Base-by-base conservation (phyloP, 2,888 invertebrate species). In the Tenthredo notha region DNA sequence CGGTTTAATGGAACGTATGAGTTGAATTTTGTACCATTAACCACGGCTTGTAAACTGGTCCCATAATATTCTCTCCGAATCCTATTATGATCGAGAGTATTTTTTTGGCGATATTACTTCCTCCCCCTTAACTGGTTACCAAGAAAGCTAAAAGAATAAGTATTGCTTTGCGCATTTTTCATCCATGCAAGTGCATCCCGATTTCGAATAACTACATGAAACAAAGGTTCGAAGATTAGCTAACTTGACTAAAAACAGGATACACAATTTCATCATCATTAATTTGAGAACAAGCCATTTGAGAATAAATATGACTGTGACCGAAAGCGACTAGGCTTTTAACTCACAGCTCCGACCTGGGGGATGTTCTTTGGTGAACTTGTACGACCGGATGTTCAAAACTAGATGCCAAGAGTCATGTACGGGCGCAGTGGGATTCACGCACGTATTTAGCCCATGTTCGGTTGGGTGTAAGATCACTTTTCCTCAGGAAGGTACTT, bases 381-480 rank as follows among this genome's bases (percentile, higher is more conserved):
- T 89, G 84, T 33, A 88, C 70, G 18, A 89, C 85, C 40, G 90
- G 88, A 87, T 91, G 87, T 72, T 87, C 88, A 86, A 86, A 86
- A 86, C 84, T 87, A 75, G 82, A 82, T 72, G 37, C 84, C 84
- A 61, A 87, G 86, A 91, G 91, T 93, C 93, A 93, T 91, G 87
- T 90, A 10, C 89, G 95, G 78, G 94, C 95, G 89, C 96, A 96
- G 33, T 95, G 95, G 0, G 96, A 96, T 90, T 96, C 96, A 84
- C 96, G 94, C 7, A 96, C 95, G 88, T 96, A 96, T 90, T 96
- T 96, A 1, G 96, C 96, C 96, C 96, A 96, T 0, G 96, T 96
- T 87, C 96, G 94, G 88, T 95, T 95, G 0, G 95, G 95, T 0
- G 95, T 95, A 40, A 95, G 90, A 87, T 95, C 95, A 87, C 95